Conservation (phyloP, 1,140 invertebrate genomes). For the Probaryconus sp. region DNA sequence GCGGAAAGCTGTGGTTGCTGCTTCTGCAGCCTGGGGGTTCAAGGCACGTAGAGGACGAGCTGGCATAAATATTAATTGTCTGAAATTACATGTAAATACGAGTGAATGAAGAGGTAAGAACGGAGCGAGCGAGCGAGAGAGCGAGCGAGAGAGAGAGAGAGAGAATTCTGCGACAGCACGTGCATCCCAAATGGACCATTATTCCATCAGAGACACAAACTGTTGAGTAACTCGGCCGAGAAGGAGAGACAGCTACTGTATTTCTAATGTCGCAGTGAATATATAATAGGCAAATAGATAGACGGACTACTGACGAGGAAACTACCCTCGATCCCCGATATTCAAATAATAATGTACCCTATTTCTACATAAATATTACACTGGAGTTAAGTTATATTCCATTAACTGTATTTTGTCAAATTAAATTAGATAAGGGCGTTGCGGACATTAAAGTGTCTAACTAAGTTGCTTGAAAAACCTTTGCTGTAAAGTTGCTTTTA, state of each 20-base stretch:
- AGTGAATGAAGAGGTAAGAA: slow-evolving; percentile 60
- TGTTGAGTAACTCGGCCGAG: slow-evolving; percentile 74
- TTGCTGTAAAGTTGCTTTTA: too few species aligned
- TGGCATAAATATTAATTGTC: slow-evolving; percentile 76
- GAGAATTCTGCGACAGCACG: slow-evolving; percentile 66
- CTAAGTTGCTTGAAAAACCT: too few species aligned
- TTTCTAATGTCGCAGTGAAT: slow-evolving; percentile 62
- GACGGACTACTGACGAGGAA: slow-evolving; percentile 39
- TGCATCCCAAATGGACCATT: slow-evolving; percentile 77
- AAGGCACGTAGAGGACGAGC: slow-evolving; percentile 56
- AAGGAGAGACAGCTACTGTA: slow-evolving; percentile 61
- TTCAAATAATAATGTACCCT: slow-evolving; percentile 23
- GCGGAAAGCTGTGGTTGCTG: slow-evolving; percentile 14
- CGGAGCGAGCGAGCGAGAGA: slow-evolving; percentile 41
- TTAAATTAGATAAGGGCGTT: too few species aligned
- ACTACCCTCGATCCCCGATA: slow-evolving; percentile 28
- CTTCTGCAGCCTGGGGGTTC: slow-evolving; percentile 32
- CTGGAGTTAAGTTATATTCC: neutral
- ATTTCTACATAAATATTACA: neutral
- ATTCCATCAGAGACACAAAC: slow-evolving; percentile 76
- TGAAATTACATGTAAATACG: slow-evolving; percentile 76
- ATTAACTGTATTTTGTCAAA: neutral
- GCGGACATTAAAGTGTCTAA: too few species aligned
- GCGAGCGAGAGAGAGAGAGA: slow-evolving; percentile 43
- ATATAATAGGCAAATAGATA: slow-evolving; percentile 51